A percentile compares a stretch with the other conserved stretches of the same genome.
Evolutionary conservation across 2,888 invertebrate species (phyloP).

Genomic region (Trichopria drosophilae): DNA sequence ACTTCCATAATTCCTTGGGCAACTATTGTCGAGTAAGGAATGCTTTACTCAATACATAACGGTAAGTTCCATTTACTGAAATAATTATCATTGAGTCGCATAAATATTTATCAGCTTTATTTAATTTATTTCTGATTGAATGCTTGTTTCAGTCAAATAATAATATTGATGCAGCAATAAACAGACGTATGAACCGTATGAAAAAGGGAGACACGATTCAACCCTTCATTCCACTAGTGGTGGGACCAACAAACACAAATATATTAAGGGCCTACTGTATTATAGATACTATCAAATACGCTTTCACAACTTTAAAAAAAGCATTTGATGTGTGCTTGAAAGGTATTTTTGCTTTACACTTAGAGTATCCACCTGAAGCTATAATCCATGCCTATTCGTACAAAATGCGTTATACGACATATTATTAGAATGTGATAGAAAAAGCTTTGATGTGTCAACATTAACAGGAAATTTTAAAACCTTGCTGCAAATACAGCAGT

Average conservation of each 20-base stretch:
- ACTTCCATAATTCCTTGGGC: no score
- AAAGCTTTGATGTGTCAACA: not conserved
- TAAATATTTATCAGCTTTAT: no score
- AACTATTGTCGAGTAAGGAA: no score
- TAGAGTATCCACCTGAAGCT: not conserved
- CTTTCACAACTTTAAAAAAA: not conserved
- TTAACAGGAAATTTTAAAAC: not conserved
- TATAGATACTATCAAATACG: slow-evolving; percentile 2
- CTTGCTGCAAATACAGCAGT: not conserved
- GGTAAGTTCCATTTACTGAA: no score
- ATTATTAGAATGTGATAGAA: not conserved
- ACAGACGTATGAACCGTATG: not conserved
- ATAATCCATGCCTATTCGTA: not conserved
- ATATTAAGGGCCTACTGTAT: not conserved
- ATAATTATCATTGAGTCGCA: no score
- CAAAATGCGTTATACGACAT: not conserved
- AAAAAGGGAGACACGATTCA: not conserved
- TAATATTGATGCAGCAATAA: no score
- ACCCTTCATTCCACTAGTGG: not conserved
- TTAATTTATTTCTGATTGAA: no score
- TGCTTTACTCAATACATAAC: no score
- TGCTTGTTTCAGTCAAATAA: no score
- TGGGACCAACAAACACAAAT: not conserved
- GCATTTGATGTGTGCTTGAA: not conserved
- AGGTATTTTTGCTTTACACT: not conserved